Evolutionary conservation across 1,140 invertebrate genomes (phyloP).

Genomic region (Nylanderia fulva): DNA sequence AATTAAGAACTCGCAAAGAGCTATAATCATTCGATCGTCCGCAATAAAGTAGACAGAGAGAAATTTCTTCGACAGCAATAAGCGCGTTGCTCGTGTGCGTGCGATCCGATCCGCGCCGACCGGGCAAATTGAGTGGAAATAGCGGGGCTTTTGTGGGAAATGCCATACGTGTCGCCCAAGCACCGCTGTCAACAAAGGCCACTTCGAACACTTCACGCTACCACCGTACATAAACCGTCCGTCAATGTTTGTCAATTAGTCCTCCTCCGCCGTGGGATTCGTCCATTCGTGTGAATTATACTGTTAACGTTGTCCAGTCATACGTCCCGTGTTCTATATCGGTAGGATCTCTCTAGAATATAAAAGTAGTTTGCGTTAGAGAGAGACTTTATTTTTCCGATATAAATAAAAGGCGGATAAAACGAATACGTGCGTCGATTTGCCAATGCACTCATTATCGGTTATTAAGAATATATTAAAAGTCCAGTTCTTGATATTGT

Average conservation of each 20-base stretch:
- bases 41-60: constrained; percentile 46
- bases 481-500: constrained; percentile 77
- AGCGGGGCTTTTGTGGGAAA: constrained; percentile 69
- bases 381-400: background rate
- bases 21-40: constrained; percentile 41
- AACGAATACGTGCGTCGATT: constrained; percentile 50
- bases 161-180: constrained; percentile 59
- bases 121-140: constrained; percentile 79
- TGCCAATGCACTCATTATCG: constrained; percentile 69
- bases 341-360: background rate
- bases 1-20: constrained; percentile 43
- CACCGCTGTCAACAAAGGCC: constrained; percentile 78
- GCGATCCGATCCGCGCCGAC: constrained; percentile 6
- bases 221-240: constrained; percentile 63
- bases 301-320: constrained; percentile 7
- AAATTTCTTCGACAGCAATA: constrained; percentile 29
- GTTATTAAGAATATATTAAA: constrained; percentile 74
- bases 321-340: background rate
- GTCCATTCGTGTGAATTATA: constrained; percentile 63
- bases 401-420: constrained; percentile 13
- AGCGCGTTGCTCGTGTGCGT: background rate
- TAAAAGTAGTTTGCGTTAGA: background rate
- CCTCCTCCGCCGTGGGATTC: constrained; percentile 68
- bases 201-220: constrained; percentile 70
- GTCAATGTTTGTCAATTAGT: constrained; percentile 83